Conservation (phyloP, 1,140 invertebrate species). For the Caenorhabditis inopinata region DNA sequence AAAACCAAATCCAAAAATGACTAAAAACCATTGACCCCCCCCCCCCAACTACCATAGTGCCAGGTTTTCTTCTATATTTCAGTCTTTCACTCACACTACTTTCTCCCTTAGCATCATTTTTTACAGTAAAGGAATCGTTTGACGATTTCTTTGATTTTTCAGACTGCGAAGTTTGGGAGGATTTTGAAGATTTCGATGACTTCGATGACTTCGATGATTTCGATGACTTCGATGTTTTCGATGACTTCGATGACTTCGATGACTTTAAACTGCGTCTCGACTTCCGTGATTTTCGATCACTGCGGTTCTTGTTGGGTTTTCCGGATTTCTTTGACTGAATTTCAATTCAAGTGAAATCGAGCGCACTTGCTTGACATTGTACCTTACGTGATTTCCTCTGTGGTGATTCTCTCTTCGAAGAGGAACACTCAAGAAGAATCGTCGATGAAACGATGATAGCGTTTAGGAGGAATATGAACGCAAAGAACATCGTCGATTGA, state of each 20-base stretch:
- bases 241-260: not conserved
- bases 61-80: no score
- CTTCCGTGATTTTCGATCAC: not conserved
- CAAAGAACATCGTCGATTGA: not conserved
- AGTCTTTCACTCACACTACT: conserved; percentile 21
- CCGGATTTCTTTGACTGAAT: not conserved
- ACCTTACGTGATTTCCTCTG: not conserved
- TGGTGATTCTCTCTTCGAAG: not conserved
- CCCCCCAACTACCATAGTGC: no score
- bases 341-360: no score
- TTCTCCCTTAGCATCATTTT: not conserved
- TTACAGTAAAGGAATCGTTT: not conserved
- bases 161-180: no score
- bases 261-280: not conserved
- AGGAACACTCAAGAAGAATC: not conserved
- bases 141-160: not conserved
- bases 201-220: not conserved
- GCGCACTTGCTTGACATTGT: no score
- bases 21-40: no score
- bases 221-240: not conserved
- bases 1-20: no score
- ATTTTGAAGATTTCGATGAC: not conserved
- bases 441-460: not conserved
- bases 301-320: not conserved
- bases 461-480: not conserved